phyloP scores from a whole-genome alignment of 2,797 vertebrate genomes.

The Oreochromis grahami region DNA sequence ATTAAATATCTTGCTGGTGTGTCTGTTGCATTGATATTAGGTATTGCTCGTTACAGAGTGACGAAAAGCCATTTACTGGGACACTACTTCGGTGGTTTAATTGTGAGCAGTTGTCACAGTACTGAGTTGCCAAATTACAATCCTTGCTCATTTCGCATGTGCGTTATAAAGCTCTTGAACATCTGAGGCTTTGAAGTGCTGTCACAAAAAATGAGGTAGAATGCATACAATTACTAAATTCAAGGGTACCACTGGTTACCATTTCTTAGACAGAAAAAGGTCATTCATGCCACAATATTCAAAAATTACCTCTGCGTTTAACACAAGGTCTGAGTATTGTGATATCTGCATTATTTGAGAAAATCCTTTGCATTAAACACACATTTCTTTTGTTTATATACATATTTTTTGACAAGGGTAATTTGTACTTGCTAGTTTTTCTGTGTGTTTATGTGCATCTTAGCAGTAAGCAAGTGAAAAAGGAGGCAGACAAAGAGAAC shows the following conservation, averaged over 20 bases:
- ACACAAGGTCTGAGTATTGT: neutral
- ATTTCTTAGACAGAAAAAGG: neutral
- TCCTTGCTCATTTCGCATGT: neutral
- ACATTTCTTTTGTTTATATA: neutral
- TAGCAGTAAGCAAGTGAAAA: neutral
- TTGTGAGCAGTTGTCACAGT: neutral
- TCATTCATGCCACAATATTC: neutral
- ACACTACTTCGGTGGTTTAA: neutral
- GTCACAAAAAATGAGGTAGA: neutral
- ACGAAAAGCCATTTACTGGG: neutral
- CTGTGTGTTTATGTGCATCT: neutral
- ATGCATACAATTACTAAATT: neutral
- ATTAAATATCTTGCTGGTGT: neutral
- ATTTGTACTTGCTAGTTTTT: neutral
- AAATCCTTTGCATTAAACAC: neutral
- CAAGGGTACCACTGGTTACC: neutral
- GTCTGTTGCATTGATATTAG: neutral
- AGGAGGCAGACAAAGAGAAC: neutral
- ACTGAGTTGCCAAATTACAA: neutral
- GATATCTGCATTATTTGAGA: neutral
- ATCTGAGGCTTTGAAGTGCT: neutral
- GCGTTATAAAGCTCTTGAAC: neutral
- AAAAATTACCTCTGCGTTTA: neutral
- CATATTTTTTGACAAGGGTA: neutral
- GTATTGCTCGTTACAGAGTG: neutral